Percentiles rank a stretch among this genome's conserved stretches.
Evolutionary conservation across 2,888 invertebrate genomes (phyloP).

Genomic region (Eurytoma adleriae): DNA sequence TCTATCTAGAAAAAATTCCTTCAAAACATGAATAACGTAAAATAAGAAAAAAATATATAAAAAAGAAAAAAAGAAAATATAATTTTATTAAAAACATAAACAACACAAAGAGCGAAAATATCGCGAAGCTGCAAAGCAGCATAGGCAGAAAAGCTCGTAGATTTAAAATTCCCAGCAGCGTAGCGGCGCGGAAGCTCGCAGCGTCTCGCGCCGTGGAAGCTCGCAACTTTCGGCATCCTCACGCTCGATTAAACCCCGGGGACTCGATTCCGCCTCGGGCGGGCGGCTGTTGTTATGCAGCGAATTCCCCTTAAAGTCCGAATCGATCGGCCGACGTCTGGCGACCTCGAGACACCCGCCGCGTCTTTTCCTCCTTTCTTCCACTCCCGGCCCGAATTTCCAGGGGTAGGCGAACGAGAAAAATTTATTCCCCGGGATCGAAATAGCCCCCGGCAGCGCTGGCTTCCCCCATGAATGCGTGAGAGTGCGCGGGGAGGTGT

Average conservation of each 20-base stretch:
- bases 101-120: no score
- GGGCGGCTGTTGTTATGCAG: constrained; percentile 4
- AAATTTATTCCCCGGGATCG: no score
- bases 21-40: no score
- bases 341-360: background rate
- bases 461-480: no score
- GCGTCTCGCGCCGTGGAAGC: background rate
- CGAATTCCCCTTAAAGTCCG: constrained; percentile 2
- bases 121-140: no score
- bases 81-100: no score
- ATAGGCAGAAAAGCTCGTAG: background rate
- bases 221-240: constrained; percentile 11
- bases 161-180: background rate
- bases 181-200: background rate
- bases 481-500: background rate
- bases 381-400: no score
- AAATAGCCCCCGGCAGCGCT: no score
- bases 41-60: no score
- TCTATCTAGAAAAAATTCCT: no score
- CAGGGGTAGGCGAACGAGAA: no score
- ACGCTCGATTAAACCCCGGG: constrained; percentile 24
- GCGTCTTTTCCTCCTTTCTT: background rate
- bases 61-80: no score
- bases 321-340: background rate
- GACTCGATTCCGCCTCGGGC: background rate